Percentiles rank a stretch among this genome's conserved stretches.
phyloP scores from a whole-genome alignment of 2,888 invertebrate genomes.

The Digitonthophagus gazella region DNA sequence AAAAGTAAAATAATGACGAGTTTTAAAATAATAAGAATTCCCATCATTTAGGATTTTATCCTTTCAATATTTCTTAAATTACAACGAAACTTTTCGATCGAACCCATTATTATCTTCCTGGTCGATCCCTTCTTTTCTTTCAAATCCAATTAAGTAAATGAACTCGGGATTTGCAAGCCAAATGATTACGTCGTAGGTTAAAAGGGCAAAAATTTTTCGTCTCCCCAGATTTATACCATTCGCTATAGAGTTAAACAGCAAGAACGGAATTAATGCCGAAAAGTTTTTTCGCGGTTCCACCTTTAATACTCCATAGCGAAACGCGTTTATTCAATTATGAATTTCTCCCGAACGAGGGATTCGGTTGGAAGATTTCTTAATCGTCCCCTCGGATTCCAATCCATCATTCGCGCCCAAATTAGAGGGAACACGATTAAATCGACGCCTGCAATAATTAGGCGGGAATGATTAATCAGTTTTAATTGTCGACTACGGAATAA shows the following conservation, averaged over 20 bases:
- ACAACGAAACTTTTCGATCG: not conserved
- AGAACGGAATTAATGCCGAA: not conserved
- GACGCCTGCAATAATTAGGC: not conserved
- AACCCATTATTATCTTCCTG: not conserved
- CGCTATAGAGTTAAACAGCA: not conserved
- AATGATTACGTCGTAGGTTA: no score
- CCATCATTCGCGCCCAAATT: not conserved
- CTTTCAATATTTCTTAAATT: not conserved
- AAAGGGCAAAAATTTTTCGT: not conserved
- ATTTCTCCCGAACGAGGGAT: not conserved
- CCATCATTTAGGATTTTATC: not conserved
- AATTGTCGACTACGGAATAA: not conserved
- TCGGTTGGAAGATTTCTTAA: not conserved
- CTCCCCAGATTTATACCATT: not conserved
- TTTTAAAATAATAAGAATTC: not conserved
- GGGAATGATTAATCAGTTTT: not conserved
- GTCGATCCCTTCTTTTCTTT: not conserved
- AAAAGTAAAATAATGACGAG: no score
- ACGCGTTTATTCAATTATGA: not conserved
- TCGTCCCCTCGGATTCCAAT: not conserved
- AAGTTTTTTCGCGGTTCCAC: not conserved
- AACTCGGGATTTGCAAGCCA: not conserved
- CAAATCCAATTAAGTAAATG: not conserved
- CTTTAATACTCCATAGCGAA: not conserved
- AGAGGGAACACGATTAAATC: not conserved